Percentiles rank a stretch among this genome's conserved stretches.
These are phyloP conservation scores for Drosophila borealis DNA, from an alignment of 2,888 invertebrate genomes.

Conservation along the genomic window DNA sequence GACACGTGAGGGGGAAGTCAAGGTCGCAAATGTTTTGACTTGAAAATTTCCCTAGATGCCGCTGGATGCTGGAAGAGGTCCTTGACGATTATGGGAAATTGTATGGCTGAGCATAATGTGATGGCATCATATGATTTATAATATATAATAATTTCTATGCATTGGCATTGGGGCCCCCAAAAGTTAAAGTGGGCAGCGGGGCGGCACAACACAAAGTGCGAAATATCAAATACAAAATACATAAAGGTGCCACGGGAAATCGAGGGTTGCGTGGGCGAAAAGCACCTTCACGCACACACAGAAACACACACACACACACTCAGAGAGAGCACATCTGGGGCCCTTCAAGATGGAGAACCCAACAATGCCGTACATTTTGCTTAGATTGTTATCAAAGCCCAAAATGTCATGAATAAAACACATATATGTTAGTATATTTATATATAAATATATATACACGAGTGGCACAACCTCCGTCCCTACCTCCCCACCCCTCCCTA, in stretches of 20 bases:
- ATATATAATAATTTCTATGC: constrained; percentile 74
- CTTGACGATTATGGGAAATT: constrained; percentile 51
- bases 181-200: constrained; percentile 47
- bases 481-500: neutral
- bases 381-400: constrained; percentile 76
- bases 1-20: constrained; percentile 16
- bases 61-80: constrained; percentile 43
- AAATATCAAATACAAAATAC: constrained; percentile 60
- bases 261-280: constrained; percentile 25
- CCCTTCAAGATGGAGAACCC: constrained; percentile 52
- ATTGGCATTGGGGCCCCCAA: constrained; percentile 47
- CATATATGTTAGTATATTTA: constrained; percentile 18
- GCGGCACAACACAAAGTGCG: constrained; percentile 23
- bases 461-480: neutral
- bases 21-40: constrained; percentile 45
- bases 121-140: constrained; percentile 75
- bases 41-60: constrained; percentile 42
- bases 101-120: constrained; percentile 70
- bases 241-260: constrained; percentile 48
- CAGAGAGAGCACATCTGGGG: constrained; percentile 29
- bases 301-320: neutral
- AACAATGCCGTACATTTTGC: constrained; percentile 76
- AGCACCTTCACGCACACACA: constrained; percentile 1
- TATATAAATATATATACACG: constrained; percentile 10
- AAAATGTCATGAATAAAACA: constrained; percentile 74